These are phyloP conservation scores for Protosalanx chinensis DNA, from an alignment of 2,797 vertebrate genomes.

Conservation along the genomic window DNA sequence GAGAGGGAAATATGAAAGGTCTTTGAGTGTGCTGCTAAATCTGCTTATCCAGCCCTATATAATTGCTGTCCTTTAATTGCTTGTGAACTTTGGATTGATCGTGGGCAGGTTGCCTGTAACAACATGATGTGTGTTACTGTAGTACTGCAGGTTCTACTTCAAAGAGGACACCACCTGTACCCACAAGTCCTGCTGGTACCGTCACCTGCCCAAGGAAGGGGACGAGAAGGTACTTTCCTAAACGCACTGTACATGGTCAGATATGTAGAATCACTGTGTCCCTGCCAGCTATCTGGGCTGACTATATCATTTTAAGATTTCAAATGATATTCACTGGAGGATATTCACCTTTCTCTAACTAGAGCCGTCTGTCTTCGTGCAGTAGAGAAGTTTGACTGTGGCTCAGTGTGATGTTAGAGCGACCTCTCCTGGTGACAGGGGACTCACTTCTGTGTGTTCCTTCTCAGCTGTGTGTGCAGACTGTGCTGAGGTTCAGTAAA, in stretches of 20 bases:
- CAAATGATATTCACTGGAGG: not conserved
- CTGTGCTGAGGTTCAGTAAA: slow-evolving; percentile 74
- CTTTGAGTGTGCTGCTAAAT: not conserved
- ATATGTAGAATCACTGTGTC: too few species aligned
- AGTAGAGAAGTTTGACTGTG: slow-evolving; percentile 1
- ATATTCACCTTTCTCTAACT: not conserved
- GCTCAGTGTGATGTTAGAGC: slow-evolving; percentile 15
- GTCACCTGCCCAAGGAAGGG: slow-evolving; percentile 76
- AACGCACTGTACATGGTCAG: too few species aligned
- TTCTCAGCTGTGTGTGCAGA: slow-evolving; percentile 81
- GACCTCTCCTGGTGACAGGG: slow-evolving; percentile 39
- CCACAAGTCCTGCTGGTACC: slow-evolving; percentile 75
- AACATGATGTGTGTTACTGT: not conserved
- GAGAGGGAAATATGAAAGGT: too few species aligned
- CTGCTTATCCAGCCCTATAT: not conserved
- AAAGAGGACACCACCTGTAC: slow-evolving; percentile 75
- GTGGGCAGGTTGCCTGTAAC: not conserved
- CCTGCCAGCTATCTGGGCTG: too few species aligned
- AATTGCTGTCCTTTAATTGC: not conserved
- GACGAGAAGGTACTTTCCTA: slow-evolving; percentile 76
- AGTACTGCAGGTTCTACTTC: slow-evolving; percentile 89
- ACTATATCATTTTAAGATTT: too few species aligned
- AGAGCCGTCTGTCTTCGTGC: not conserved
- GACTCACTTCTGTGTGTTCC: not conserved
- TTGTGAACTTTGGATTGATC: not conserved